Base-by-base conservation (phyloP, 2,888 invertebrate species). In the Ectobius pallidus region DNA sequence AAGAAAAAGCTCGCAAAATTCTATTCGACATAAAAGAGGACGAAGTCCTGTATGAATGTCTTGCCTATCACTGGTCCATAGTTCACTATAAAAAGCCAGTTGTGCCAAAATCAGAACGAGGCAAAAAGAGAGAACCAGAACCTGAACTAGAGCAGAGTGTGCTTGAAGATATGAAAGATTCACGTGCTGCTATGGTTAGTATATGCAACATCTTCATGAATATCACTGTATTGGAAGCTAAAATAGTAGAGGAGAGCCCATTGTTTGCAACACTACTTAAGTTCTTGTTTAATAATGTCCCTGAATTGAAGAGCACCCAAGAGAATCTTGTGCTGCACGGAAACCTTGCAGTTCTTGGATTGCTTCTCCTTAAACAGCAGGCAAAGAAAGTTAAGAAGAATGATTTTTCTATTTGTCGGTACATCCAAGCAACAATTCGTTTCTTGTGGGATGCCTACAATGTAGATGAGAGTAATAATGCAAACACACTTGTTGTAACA, bases 181-280 rank as follows among this genome's bases (percentile, higher is more conserved):
- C 95, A 0, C 88, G 94, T 74, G 87, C 90, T 2, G 94, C 95
- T 0, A 92, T 97, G 87, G 91, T 94, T 75, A 94, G 95, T 77
- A 88, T 94, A 34, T 96, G 96, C 82, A 96, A 96, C 80, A 92
- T 96, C 73, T 90, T 97, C 77, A 95, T 97, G 93, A 97, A 97
- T 81, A 87, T 97, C 2, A 93, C 94, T 16, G 96, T 96, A 0
- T 83, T 96, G 73, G 96, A 96, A 78, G 90, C 93, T 0, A 92
- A 93, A 82, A 84, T 93, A 62, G 94, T 95, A 6, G 93, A 94
- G 80, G 90, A 91, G 76, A 92, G 92, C 73, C 84, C 88, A 65
- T 84, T 92, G 14, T 96, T 96, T 81, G 89, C 91, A 77, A 91
- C 91, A 72, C 84, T 97, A 42, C 85, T 96, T 11, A 94, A 94